Conservation (phyloP, 2,888 invertebrate species). For the Leucoptera coffeella region DNA sequence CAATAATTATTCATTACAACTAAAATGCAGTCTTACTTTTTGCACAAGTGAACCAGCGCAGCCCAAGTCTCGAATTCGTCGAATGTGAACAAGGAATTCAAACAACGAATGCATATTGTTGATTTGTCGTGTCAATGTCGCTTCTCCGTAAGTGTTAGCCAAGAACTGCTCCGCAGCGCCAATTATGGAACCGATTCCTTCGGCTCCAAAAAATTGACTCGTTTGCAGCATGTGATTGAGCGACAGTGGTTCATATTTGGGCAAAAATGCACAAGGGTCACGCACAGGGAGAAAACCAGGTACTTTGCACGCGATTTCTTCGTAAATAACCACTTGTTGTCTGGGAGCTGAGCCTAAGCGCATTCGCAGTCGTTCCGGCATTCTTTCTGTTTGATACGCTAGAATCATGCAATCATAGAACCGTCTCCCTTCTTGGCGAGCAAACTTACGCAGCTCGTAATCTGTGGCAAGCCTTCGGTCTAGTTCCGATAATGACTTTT, state of each 20-base stretch:
- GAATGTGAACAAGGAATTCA: constrained; percentile 72
- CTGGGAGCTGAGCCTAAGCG: constrained; percentile 79
- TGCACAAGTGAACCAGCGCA: constrained; percentile 75
- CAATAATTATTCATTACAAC: too few relatives aligned
- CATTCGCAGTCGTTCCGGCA: constrained; percentile 89
- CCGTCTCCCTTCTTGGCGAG: constrained; percentile 82
- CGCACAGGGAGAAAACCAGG: constrained; percentile 89
- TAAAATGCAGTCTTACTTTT: too few relatives aligned
- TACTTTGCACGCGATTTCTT: constrained; percentile 94
- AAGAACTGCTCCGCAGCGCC: constrained; percentile 76
- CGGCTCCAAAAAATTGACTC: constrained; percentile 51
- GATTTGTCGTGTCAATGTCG: constrained; percentile 56
- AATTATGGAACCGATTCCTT: constrained; percentile 73
- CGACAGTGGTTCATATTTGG: constrained; percentile 55
- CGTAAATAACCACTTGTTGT: constrained; percentile 89
- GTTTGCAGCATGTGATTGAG: constrained; percentile 39
- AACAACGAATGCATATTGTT: constrained; percentile 71
- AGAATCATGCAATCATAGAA: constrained; percentile 85
- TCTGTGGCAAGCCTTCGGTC: constrained; percentile 87
- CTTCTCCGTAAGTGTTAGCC: constrained; percentile 47
- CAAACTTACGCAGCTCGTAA: constrained; percentile 83
- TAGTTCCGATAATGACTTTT: constrained; percentile 93
- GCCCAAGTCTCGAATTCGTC: constrained; percentile 73
- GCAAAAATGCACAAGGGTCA: constrained; percentile 70
- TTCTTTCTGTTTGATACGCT: constrained; percentile 87